Base-by-base conservation (phyloP, 1,140 invertebrate species). In the Zaprionus ornatus region DNA sequence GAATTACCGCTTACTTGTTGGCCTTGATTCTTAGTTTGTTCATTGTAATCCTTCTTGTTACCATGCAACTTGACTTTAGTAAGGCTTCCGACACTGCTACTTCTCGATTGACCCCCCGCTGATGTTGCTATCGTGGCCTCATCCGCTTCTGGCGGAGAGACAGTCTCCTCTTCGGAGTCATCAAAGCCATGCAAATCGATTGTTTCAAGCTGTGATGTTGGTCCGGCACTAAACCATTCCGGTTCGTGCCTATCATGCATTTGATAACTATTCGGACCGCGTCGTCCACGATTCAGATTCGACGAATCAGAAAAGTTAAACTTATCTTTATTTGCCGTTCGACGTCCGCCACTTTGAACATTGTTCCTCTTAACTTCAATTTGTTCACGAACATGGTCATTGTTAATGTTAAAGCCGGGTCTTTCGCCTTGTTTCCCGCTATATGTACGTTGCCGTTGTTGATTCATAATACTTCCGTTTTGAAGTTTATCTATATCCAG, bases 171-270 rank as follows among this genome's bases (percentile, higher is more conserved):
- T 21, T 90, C 91, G 4, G 70, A 91, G 78, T 97, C 97, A 50
- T 98, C 97, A 93, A 99, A 99, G 5, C 98, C 98, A 64, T 96
- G 95, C 57, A 99, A 93, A 92, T 99, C 98, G 69, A 99, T 99
- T n/a, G 97, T 98, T 78, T 99, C 98, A 77, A 96, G 94, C 85
- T 98, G 97, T 55, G 97, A 98, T 59, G 96, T 97, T 32, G 98
- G 98, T 37, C 97, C 98, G 57, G 95, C 96, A 88, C 96, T 97
- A 90, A 97, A 98, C 95, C 95, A 96, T 79, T 96, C 95, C 0
- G 95, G 95, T 79, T 95, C 95, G 29, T 93, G 93, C 7, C 94
- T 92, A 60, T 93, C 94, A 52, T 93, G 93, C 13, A 92, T 93
- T 50, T 94, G 93, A 55, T 93, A 93, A 52, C 93, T 93, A 45